A percentile compares a stretch with the other conserved stretches of the same genome.
Evolutionary conservation across 2,888 invertebrate genomes (phyloP).

Genomic region (Acanthosepion lycidas): DNA sequence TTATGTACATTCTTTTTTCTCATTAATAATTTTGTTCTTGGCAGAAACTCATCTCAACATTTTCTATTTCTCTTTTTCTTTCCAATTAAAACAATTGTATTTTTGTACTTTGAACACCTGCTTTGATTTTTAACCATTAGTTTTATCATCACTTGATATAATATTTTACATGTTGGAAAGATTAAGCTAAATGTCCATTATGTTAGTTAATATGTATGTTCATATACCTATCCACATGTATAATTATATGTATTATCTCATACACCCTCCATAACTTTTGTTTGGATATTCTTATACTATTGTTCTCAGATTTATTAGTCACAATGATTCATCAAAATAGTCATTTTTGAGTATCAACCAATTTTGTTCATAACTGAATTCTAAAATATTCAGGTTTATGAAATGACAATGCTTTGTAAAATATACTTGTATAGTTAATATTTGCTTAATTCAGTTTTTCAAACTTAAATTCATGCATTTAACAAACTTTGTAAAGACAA

Average conservation of each 20-base stretch:
- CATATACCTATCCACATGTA: background rate
- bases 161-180: background rate
- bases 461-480: background rate
- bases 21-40: background rate
- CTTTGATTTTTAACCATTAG: background rate
- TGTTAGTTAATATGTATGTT: background rate
- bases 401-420: background rate
- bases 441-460: background rate
- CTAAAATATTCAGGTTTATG: background rate
- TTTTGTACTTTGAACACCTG: constrained; percentile 22
- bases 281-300: background rate
- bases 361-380: background rate
- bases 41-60: background rate
- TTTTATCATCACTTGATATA: background rate
- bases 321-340: background rate
- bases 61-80: constrained; percentile 33
- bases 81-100: background rate
- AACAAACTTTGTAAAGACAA: too few species aligned
- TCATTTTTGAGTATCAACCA: background rate
- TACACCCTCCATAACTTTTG: background rate
- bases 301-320: background rate
- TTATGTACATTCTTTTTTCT: background rate
- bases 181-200: too few species aligned
- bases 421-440: background rate
- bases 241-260: constrained; percentile 33